A percentile compares a stretch with the other conserved stretches of the same genome.
phyloP scores from a whole-genome alignment of 2,797 vertebrate genomes.

The Phrynocephalus vlangalii region DNA sequence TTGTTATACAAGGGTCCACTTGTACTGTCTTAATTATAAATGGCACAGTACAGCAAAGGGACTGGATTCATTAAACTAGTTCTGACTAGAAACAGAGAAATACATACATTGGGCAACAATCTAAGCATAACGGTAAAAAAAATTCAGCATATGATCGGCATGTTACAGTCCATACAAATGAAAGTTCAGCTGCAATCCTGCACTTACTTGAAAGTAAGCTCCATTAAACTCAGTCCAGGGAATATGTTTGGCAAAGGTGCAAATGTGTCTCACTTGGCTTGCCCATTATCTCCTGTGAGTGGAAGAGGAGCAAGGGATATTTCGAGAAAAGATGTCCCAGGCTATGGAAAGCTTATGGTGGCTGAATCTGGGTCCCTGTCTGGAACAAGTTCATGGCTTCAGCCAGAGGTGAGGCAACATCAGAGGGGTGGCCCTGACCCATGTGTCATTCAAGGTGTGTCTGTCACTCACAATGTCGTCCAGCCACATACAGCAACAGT shows the following conservation, averaged over 20 bases:
- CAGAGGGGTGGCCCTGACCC: not conserved
- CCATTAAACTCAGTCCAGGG: not conserved
- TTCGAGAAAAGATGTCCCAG: not conserved
- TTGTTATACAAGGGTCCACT: too few species aligned
- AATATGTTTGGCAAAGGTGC: not conserved
- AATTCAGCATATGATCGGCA: too few species aligned
- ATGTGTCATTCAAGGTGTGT: not conserved
- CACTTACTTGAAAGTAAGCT: not conserved
- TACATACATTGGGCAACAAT: too few species aligned
- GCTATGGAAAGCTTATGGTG: not conserved
- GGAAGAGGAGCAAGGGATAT: not conserved
- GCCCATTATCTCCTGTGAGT: not conserved
- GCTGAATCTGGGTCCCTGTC: not conserved
- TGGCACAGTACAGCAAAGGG: not conserved
- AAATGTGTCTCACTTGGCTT: not conserved
- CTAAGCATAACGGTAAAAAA: too few species aligned
- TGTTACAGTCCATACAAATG: too few species aligned
- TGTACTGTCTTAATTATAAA: not conserved
- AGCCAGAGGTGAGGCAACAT: not conserved
- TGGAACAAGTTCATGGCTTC: too few species aligned
- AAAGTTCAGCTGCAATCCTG: not conserved
- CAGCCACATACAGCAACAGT: not conserved
- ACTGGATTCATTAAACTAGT: not conserved
- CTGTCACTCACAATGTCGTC: not conserved
- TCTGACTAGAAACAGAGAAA: too few species aligned